Evolutionary conservation across 2,888 invertebrate species (phyloP).

Genomic region (Barypeithes pellucidus): DNA sequence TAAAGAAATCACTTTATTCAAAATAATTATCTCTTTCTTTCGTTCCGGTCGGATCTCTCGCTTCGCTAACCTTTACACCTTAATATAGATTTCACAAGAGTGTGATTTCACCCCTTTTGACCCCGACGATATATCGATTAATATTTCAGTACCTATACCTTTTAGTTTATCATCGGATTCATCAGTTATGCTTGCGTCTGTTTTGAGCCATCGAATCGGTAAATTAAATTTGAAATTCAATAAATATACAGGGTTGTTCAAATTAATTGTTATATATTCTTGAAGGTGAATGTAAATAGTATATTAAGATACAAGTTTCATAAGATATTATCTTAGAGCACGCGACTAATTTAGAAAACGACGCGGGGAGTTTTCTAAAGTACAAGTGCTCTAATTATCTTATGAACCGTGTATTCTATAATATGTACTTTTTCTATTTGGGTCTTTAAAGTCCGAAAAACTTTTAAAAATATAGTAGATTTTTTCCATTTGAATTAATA

Average conservation of each 20-base stretch:
- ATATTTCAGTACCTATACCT: slow-evolving; percentile 25
- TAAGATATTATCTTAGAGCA: too few species aligned
- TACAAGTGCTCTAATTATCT: too few species aligned
- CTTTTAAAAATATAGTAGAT: too few species aligned
- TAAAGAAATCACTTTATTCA: not conserved
- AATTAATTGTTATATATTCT: not conserved
- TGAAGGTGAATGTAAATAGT: too few species aligned
- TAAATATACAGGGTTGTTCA: not conserved
- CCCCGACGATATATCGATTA: slow-evolving; percentile 22
- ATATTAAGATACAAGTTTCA: too few species aligned
- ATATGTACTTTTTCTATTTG: too few species aligned
- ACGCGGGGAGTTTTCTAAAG: too few species aligned
- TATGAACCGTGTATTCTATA: too few species aligned
- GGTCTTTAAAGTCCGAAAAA: too few species aligned
- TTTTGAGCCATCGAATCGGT: not conserved
- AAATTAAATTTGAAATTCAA: slow-evolving; percentile 14
- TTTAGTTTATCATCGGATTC: slow-evolving; percentile 14
- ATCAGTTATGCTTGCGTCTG: slow-evolving; percentile 3
- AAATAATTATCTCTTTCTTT: not conserved
- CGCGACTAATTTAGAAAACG: too few species aligned
- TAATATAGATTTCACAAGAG: slow-evolving; percentile 18
- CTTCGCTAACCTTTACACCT: slow-evolving; percentile 8
- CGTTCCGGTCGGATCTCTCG: not conserved
- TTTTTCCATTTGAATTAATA: too few species aligned
- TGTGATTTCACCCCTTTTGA: slow-evolving; percentile 22